Conservation (phyloP, 2,888 invertebrate genomes). For the Heliconius charithonia region DNA sequence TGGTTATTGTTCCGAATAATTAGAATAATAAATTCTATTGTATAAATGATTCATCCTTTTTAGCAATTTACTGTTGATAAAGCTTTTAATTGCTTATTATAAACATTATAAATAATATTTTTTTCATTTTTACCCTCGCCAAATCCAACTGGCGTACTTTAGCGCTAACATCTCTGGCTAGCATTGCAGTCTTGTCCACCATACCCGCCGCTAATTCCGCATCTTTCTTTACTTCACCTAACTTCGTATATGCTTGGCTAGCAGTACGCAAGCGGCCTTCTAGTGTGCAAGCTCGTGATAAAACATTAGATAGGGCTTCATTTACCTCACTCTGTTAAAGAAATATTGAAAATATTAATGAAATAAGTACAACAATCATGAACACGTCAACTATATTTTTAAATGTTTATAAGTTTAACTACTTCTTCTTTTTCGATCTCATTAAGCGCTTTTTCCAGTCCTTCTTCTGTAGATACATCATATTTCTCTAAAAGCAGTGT, state of each 20-base stretch:
- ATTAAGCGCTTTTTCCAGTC: conserved; percentile 82
- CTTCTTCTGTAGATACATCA: conserved; percentile 82
- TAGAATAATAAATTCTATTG: no score
- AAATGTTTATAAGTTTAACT: conserved; percentile 43
- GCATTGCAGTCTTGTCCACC: conserved; percentile 92
- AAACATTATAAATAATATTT: background rate
- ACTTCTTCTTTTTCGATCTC: conserved; percentile 85
- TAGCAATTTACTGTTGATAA: background rate
- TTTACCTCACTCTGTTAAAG: conserved; percentile 86
- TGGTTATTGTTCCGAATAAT: no score
- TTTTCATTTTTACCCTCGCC: conserved; percentile 87
- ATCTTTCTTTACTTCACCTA: conserved; percentile 90
- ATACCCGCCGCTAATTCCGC: conserved; percentile 92
- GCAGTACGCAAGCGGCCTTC: conserved; percentile 92
- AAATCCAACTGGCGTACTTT: conserved; percentile 97
- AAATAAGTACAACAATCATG: conserved; percentile 11
- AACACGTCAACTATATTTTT: conserved; percentile 24
- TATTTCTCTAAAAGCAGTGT: conserved; percentile 74
- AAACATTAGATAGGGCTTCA: conserved; percentile 86
- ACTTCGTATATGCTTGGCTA: conserved; percentile 90
- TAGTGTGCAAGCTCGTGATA: conserved; percentile 89
- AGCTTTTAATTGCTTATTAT: background rate
- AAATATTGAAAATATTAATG: background rate
- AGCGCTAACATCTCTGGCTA: conserved; percentile 97
- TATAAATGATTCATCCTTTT: no score